Percentiles rank a stretch among this genome's conserved stretches.
Evolutionary conservation across 2,888 invertebrate species (phyloP).

Genomic region (Harpagoxenus sublaevis): DNA sequence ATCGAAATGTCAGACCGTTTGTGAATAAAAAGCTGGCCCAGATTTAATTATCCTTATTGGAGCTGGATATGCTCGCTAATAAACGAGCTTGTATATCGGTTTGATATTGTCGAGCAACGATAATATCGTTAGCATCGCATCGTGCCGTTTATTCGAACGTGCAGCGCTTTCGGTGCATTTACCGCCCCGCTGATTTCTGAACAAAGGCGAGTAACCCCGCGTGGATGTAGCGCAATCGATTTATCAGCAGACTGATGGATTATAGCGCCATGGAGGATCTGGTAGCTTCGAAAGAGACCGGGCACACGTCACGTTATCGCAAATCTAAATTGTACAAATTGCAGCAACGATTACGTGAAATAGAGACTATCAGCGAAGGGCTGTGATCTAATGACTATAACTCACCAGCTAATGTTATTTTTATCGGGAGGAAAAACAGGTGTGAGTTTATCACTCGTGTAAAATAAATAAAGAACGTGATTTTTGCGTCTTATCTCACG

Average conservation of each 20-base stretch:
- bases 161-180: constrained; percentile 59
- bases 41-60: constrained; percentile 35
- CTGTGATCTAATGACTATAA: background rate
- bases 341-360: background rate
- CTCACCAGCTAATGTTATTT: background rate
- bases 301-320: constrained; percentile 1
- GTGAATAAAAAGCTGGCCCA: background rate
- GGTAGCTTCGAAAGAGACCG: constrained; percentile 17
- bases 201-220: constrained; percentile 64
- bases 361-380: background rate
- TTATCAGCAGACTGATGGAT: constrained; percentile 68
- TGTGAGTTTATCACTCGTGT: constrained; percentile 8
- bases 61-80: constrained; percentile 13
- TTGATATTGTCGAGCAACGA: constrained; percentile 61
- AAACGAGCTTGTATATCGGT: constrained; percentile 62
- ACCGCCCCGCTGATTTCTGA: constrained; percentile 62
- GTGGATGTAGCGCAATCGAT: constrained; percentile 62
- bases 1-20: constrained; percentile 1
- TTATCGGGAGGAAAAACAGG: background rate
- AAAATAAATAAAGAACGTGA: constrained; percentile 3
- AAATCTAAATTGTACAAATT: constrained; percentile 27
- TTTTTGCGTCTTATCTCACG: constrained; percentile 12
- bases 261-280: constrained; percentile 37
- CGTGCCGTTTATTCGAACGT: constrained; percentile 65
- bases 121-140: constrained; percentile 63